Conservation (phyloP, 35 echinoderm and acorn worm species). For the Heliocidaris tuberculata region DNA sequence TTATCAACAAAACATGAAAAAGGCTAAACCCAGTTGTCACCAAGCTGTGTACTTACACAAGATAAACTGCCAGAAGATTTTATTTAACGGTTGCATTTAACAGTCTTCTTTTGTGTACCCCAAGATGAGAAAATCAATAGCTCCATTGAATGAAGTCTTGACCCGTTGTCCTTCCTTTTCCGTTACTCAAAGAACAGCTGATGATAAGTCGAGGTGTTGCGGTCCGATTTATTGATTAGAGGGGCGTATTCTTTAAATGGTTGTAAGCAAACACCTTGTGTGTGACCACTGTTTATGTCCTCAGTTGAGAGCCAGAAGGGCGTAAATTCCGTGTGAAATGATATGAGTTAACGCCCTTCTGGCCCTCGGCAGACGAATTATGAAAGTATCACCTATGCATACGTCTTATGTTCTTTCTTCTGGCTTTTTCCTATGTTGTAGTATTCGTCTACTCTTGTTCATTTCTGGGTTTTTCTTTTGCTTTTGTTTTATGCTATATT, state of each 20-base stretch:
- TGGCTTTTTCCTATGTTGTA: background rate
- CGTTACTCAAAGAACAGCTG: background rate
- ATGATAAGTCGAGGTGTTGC: background rate
- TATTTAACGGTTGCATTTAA: background rate
- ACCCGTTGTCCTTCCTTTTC: background rate
- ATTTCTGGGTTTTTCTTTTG: background rate
- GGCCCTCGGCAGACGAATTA: background rate
- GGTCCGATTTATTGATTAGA: background rate
- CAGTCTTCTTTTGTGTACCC: background rate
- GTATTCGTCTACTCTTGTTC: background rate
- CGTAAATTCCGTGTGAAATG: background rate
- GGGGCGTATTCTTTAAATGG: background rate
- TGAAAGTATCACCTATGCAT: too few species aligned
- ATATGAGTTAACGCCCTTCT: background rate
- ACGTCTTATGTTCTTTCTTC: background rate
- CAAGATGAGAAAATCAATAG: background rate
- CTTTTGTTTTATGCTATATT: background rate
- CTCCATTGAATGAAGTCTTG: background rate
- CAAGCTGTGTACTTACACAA: background rate
- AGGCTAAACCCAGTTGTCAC: background rate
- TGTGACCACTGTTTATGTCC: background rate
- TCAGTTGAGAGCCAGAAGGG: background rate
- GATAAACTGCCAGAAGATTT: background rate
- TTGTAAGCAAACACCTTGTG: background rate
- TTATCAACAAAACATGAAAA: too few species aligned